A percentile compares a stretch with the other conserved stretches of the same genome.
Conservation (phyloP, 2,888 invertebrate genomes). For the Eilema sororculum region DNA sequence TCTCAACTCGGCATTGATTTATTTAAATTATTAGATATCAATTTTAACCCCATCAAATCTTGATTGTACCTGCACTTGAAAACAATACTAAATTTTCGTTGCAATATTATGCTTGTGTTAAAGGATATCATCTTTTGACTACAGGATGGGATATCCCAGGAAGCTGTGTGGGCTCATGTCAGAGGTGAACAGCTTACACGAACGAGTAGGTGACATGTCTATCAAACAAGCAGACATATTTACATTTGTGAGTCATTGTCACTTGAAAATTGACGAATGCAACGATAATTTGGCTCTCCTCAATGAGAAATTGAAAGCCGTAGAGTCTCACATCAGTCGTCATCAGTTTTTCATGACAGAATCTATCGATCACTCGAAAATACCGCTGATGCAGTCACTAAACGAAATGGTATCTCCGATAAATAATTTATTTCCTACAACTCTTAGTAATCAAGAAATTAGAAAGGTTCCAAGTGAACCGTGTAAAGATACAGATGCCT, state of each 20-base stretch:
- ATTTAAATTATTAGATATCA: background rate
- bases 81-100: background rate
- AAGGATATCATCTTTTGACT: background rate
- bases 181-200: slow-evolving; percentile 7
- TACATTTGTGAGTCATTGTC: background rate
- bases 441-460: background rate
- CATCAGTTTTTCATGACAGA: background rate
- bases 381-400: background rate
- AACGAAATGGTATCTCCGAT: background rate
- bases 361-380: background rate
- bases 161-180: slow-evolving; percentile 1
- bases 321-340: background rate
- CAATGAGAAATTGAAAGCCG: slow-evolving; percentile 10
- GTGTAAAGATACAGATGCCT: background rate
- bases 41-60: background rate
- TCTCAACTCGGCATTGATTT: background rate
- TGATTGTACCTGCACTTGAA: background rate
- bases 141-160: slow-evolving; percentile 9
- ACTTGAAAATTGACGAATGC: slow-evolving; percentile 9
- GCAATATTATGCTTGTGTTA: background rate
- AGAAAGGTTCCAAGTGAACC: background rate
- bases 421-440: background rate
- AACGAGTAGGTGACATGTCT: slow-evolving; percentile 2
- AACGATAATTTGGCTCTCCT: background rate
- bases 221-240: slow-evolving; percentile 12